Conservation (phyloP, 2,113 vertebrate species). For the Pelusios castaneus region DNA sequence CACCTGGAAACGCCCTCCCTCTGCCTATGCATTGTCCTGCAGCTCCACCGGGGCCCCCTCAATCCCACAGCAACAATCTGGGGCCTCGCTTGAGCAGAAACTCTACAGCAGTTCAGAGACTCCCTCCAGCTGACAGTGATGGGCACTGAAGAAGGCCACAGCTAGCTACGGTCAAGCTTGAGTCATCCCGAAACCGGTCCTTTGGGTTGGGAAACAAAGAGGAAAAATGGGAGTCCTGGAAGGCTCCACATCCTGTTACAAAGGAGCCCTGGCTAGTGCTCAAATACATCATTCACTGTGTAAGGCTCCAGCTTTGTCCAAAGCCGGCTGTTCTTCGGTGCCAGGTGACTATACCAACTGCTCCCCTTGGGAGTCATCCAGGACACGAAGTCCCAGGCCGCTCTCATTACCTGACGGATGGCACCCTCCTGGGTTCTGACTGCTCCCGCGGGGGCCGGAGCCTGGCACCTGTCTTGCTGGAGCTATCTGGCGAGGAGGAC, state of each 20-base stretch:
- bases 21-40: not conserved
- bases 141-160: not conserved
- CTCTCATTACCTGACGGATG: conserved; percentile 51
- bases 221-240: not conserved
- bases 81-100: not conserved
- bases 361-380: not conserved
- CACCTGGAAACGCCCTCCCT: not conserved
- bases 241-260: too few species aligned
- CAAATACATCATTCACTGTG: not conserved
- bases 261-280: not conserved
- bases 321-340: not conserved
- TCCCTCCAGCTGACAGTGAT: not conserved
- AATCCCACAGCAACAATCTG: not conserved
- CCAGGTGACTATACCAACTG: not conserved
- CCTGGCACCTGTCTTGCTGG: accelerated
- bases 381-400: accelerated
- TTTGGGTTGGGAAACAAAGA: not conserved
- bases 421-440: conserved; percentile 36
- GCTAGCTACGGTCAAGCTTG: not conserved
- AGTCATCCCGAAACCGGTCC: not conserved
- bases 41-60: not conserved
- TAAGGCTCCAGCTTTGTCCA: not conserved
- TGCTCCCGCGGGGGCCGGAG: not conserved
- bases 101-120: not conserved
- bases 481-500: not conserved